Base-by-base conservation (phyloP, 2,113 vertebrate species). In the Nesoenas mayeri region DNA sequence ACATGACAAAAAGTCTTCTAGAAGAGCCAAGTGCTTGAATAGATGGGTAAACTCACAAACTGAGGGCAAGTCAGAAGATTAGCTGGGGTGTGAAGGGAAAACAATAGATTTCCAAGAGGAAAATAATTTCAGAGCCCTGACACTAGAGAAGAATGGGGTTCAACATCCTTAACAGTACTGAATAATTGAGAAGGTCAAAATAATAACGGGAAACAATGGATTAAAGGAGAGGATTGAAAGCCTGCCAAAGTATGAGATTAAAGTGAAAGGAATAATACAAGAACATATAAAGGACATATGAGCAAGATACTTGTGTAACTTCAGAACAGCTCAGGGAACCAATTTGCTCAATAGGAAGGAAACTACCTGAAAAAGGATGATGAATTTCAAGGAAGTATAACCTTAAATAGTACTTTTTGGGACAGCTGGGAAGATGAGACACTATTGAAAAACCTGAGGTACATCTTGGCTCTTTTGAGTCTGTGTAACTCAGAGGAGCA, bases 201-300 rank as follows among this genome's bases (percentile, higher is more conserved):
- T 60, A 65, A 70, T 75, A 85, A 51, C 34, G 61, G 50, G 34
- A 69, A 44, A 66, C n/a, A 54, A 17, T 48, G 48, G 75, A 88
- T 93, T 94, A 86, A 93, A 50, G 53, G 14, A 21, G 32, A 62
- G 72, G 75, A 88, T 90, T 94, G 72, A 91, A 93, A 84, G 38
- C 11, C 7, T 86, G 60, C 15, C 9, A 15, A 64, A 94, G 29
- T 29, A 86, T 48, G 57, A 71, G 60, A 95, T 88, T 71, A 79
- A 91, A 91, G 24, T 80, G 36, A 91, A 81, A 80, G 67, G 64
- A 92, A 12, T 77, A 79, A 29, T 57, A 5, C 10, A 62, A 84
- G 61, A 94, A 47, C 31, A 24, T 21, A 21, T 29, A 57, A 80
- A 81, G 60, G 60, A 44, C 64, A 31, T 32, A 12, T 6, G 20